These are phyloP conservation scores for Amblyornis subalaris DNA, from an alignment of 2,113 vertebrate genomes.

Conservation along the genomic window DNA sequence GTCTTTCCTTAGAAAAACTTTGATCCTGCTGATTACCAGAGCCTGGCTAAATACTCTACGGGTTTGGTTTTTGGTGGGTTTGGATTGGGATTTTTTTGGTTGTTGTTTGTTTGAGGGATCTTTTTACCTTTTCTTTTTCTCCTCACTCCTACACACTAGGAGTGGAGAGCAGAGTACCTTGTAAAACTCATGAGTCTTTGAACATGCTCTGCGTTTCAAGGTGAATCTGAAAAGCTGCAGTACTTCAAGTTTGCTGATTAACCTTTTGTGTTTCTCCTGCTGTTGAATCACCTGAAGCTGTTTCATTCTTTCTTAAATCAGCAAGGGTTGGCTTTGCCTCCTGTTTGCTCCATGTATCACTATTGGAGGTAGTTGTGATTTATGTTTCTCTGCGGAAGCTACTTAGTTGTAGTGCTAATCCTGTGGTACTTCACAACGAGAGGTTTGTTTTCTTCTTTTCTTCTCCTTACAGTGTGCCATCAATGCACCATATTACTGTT, in stretches of 20 bases:
- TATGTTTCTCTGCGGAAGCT: neutral
- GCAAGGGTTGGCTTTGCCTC: neutral
- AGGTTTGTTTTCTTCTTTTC: slow-evolving; percentile 19
- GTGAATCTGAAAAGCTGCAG: neutral
- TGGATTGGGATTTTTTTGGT: neutral
- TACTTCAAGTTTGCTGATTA: neutral
- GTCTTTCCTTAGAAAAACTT: neutral
- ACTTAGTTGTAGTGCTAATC: slow-evolving; percentile 21
- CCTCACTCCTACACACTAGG: neutral
- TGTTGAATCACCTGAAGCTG: neutral
- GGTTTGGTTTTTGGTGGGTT: neutral
- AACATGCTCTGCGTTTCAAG: neutral
- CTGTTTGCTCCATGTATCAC: neutral
- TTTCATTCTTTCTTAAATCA: neutral
- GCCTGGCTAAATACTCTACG: neutral
- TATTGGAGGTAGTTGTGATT: neutral
- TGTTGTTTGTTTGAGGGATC: neutral
- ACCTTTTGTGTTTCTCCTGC: neutral
- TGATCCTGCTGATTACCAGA: neutral
- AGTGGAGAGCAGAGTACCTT: neutral
- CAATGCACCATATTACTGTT: neutral
- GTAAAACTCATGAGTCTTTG: neutral
- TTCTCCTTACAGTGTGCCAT: neutral
- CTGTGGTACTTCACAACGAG: neutral
- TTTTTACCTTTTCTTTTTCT: neutral